Evolutionary conservation across 1,140 invertebrate genomes (phyloP).

Genomic region (Araneus ventricosus): DNA sequence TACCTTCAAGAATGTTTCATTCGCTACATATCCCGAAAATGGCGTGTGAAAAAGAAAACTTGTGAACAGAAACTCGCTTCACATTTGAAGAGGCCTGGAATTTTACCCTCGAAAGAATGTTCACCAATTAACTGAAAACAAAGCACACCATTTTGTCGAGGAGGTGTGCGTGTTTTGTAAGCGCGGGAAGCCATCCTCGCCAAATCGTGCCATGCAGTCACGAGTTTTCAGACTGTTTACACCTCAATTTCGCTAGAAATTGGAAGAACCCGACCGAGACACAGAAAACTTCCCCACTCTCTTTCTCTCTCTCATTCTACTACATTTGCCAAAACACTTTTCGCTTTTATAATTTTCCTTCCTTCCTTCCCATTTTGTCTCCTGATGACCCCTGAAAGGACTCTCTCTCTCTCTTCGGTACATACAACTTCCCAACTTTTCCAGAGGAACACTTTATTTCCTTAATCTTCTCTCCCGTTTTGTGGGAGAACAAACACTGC

Average conservation of each 20-base stretch:
- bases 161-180: neutral
- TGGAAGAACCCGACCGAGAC: neutral
- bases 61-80: no score
- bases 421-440: neutral
- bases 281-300: neutral
- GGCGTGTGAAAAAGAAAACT: no score
- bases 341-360: slow-evolving; percentile 2
- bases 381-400: neutral
- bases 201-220: neutral
- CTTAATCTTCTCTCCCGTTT: slow-evolving; percentile 1
- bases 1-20: no score
- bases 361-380: neutral
- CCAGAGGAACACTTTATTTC: neutral
- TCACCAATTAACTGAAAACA: no score
- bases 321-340: no score
- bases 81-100: no score
- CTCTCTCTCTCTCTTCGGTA: neutral
- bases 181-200: neutral
- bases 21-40: no score
- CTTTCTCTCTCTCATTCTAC: neutral
- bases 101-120: no score
- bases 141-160: no score
- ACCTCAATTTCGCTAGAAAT: neutral
- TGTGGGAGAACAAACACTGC: neutral
- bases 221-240: slow-evolving; percentile 12